Evolutionary conservation across 2,113 vertebrate genomes (phyloP).

Genomic region (Tor tambroides): DNA sequence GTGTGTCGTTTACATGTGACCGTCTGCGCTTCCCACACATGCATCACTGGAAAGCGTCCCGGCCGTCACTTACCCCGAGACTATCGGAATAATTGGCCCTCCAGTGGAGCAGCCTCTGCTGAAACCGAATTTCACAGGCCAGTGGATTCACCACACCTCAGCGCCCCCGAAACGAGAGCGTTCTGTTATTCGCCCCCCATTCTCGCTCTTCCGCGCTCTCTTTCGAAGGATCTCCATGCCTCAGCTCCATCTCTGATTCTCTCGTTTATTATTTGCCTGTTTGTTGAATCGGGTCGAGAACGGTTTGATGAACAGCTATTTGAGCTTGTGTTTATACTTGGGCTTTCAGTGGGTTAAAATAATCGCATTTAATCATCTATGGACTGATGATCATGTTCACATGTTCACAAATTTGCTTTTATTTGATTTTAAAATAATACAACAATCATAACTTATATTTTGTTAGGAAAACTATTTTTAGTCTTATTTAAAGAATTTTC

Average conservation of each 20-base stretch:
- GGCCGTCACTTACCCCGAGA: conserved; percentile 63
- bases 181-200: conserved; percentile 52
- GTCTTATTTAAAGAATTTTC: background rate
- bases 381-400: background rate
- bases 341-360: background rate
- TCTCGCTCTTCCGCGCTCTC: background rate
- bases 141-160: conserved; percentile 63
- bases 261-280: background rate
- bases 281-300: background rate
- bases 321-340: background rate
- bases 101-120: conserved; percentile 60
- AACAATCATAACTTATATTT: background rate
- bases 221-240: background rate
- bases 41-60: conserved; percentile 54
- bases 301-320: conserved; percentile 13
- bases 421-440: background rate
- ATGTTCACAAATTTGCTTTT: background rate
- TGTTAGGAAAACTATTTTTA: background rate
- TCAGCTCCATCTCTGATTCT: background rate
- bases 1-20: background rate
- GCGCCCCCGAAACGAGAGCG: conserved; percentile 62
- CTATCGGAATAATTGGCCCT: conserved; percentile 70
- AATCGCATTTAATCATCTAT: conserved; percentile 13
- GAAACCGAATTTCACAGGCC: conserved; percentile 65
- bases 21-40: conserved; percentile 43